phyloP scores from a whole-genome alignment of 2,888 invertebrate genomes.

The Sepiola atlantica region DNA sequence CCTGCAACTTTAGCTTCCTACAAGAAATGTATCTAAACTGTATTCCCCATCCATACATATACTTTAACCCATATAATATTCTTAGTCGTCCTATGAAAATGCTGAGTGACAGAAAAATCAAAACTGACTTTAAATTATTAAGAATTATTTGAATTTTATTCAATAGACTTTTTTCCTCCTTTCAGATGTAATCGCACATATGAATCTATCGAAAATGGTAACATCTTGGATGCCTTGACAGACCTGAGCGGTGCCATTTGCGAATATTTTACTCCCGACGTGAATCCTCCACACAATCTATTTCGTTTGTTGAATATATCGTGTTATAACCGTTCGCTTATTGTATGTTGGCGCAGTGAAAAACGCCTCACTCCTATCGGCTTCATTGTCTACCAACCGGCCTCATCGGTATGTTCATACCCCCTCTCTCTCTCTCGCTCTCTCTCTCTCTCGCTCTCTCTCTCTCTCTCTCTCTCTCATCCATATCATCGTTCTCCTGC shows the following conservation, averaged over 20 bases:
- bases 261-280: slow-evolving; percentile 67
- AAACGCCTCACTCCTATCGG: slow-evolving; percentile 65
- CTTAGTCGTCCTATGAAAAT: too few species aligned
- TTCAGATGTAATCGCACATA: slow-evolving; percentile 70
- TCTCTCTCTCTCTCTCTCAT: not conserved
- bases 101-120: too few species aligned
- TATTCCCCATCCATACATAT: too few species aligned
- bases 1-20: too few species aligned
- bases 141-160: too few species aligned
- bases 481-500: not conserved
- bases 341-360: slow-evolving; percentile 68
- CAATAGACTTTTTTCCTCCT: not conserved
- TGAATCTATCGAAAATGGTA: slow-evolving; percentile 69
- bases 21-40: too few species aligned
- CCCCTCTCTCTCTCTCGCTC: not conserved
- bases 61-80: too few species aligned
- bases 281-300: slow-evolving; percentile 64
- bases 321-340: slow-evolving; percentile 61
- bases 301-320: slow-evolving; percentile 70
- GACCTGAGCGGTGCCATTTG: slow-evolving; percentile 70
- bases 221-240: slow-evolving; percentile 67
- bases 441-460: not conserved
- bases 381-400: slow-evolving; percentile 53
- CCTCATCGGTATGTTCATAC: not conserved
- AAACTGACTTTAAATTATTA: too few species aligned